Conservation (phyloP, 2,113 vertebrate species). For the Mirounga angustirostris region DNA sequence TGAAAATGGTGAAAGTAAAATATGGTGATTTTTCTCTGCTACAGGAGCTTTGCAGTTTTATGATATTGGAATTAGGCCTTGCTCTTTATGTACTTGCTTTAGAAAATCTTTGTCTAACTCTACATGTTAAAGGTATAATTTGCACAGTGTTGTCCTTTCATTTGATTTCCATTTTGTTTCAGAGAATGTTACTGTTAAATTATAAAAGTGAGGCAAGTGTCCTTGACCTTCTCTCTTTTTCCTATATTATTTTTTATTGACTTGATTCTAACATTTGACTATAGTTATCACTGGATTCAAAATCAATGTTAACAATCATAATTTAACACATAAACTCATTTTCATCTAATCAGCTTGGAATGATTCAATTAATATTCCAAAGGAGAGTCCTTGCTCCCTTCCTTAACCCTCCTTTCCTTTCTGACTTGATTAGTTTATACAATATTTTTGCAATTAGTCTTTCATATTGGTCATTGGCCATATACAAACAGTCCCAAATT, state of each 20-base stretch:
- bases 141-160: background rate
- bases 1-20: conserved; percentile 43
- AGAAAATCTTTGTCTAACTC: background rate
- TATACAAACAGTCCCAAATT: background rate
- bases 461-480: background rate
- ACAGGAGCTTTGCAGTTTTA: background rate
- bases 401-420: background rate
- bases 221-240: background rate
- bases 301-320: background rate
- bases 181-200: background rate
- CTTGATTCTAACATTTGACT: background rate
- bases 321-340: background rate
- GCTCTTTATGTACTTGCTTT: background rate
- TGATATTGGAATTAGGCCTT: background rate
- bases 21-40: background rate
- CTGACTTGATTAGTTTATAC: background rate
- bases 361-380: background rate
- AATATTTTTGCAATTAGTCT: background rate
- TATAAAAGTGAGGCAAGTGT: background rate
- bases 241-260: background rate
- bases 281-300: background rate
- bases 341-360: background rate
- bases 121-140: background rate
- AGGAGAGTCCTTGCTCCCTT: background rate
- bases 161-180: background rate